phyloP scores from a whole-genome alignment of 2,113 vertebrate genomes.

The Elgaria multicarinata region DNA sequence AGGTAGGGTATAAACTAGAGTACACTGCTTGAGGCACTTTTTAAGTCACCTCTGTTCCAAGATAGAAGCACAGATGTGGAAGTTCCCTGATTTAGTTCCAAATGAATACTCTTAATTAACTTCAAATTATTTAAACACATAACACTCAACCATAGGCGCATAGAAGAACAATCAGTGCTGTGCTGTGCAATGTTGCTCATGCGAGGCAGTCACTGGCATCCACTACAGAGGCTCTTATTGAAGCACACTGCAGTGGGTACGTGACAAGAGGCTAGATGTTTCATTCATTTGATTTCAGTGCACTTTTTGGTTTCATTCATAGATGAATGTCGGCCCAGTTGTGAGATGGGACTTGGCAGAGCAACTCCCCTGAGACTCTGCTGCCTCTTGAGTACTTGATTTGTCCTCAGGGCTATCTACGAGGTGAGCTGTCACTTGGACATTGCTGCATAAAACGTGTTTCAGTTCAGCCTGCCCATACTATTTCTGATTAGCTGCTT shows the following conservation, averaged over 20 bases:
- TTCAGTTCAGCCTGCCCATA: background rate
- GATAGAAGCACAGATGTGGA: slow-evolving; percentile 76
- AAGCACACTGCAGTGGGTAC: background rate
- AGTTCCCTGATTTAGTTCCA: slow-evolving; percentile 79
- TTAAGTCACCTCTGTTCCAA: slow-evolving; percentile 68
- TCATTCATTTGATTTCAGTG: background rate
- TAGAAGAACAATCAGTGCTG: background rate
- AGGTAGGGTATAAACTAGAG: slow-evolving; percentile 61
- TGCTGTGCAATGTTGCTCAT: background rate
- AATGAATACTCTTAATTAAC: slow-evolving; percentile 83
- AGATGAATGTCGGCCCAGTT: background rate
- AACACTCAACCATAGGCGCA: slow-evolving; percentile 50
- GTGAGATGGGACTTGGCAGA: background rate
- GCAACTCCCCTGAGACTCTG: background rate
- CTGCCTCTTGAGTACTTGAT: background rate
- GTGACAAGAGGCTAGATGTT: background rate
- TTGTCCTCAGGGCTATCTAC: background rate
- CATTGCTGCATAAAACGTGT: background rate
- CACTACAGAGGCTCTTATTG: background rate
- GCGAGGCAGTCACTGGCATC: background rate
- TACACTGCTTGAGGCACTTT: slow-evolving; percentile 72
- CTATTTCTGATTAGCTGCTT: background rate
- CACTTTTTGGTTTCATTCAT: background rate
- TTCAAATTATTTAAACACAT: slow-evolving; percentile 79
- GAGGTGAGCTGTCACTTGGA: background rate